These are phyloP conservation scores for Podarcis cretensis DNA, from an alignment of 2,113 vertebrate species.

Conservation along the genomic window DNA sequence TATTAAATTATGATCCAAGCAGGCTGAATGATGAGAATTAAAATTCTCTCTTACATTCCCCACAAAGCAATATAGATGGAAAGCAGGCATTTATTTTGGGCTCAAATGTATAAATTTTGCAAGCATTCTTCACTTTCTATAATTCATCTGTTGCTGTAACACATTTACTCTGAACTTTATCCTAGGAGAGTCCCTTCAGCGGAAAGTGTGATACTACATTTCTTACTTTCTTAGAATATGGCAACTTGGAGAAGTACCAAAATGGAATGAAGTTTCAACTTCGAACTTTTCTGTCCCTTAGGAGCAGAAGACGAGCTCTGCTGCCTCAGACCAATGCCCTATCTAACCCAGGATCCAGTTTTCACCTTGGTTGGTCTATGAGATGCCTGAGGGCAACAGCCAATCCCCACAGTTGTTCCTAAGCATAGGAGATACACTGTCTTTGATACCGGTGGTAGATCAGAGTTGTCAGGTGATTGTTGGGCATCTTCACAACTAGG, in stretches of 20 bases:
- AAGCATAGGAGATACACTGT: too few relatives aligned
- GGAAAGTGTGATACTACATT: not conserved
- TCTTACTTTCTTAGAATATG: not conserved
- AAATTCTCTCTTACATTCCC: not conserved
- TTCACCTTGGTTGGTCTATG: not conserved
- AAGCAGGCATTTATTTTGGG: not conserved
- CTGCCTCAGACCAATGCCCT: not conserved
- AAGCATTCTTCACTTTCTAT: not conserved
- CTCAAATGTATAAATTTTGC: not conserved
- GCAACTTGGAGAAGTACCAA: not conserved
- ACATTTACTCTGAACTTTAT: not conserved
- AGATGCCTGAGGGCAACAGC: not conserved
- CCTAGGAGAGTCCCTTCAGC: not conserved
- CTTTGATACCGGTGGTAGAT: too few relatives aligned
- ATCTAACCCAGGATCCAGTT: not conserved
- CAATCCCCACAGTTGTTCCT: not conserved
- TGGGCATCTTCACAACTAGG: too few relatives aligned
- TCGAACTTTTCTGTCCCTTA: not conserved
- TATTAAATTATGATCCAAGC: not conserved
- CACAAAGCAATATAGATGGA: not conserved
- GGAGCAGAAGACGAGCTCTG: not conserved
- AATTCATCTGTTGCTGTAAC: constrained; percentile 1
- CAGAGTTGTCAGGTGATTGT: too few relatives aligned
- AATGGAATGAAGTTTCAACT: not conserved
- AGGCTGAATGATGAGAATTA: not conserved